These are phyloP conservation scores for Glossophaga mutica DNA, from an alignment of 2,797 vertebrate species.

Conservation along the genomic window DNA sequence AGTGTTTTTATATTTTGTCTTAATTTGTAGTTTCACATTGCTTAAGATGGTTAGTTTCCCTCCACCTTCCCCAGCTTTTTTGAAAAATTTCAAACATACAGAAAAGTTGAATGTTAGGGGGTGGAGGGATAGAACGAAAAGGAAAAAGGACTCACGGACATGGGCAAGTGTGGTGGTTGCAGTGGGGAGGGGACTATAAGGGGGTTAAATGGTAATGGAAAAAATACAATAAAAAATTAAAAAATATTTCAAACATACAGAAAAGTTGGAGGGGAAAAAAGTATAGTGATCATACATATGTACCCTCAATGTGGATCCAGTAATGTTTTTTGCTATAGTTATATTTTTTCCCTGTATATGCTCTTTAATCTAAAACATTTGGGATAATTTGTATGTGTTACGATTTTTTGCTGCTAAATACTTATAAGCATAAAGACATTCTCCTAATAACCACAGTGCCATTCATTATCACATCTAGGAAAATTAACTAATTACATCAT, in stretches of 20 bases:
- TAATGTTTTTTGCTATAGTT: neutral
- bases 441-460: neutral
- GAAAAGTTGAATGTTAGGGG: neutral
- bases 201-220: neutral
- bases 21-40: neutral
- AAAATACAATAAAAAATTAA: neutral
- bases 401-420: neutral
- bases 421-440: neutral
- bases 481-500: slow-evolving; percentile 10
- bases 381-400: neutral
- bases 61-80: neutral
- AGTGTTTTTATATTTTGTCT: neutral
- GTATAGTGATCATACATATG: neutral
- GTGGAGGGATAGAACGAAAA: neutral
- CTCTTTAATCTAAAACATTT: slow-evolving; percentile 19
- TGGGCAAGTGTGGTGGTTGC: neutral
- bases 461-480: neutral
- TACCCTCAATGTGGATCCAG: neutral
- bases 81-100: neutral
- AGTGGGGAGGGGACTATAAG: neutral
- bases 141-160: neutral
- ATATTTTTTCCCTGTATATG: neutral
- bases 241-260: neutral
- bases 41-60: neutral
- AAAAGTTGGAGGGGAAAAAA: neutral